Base-by-base conservation (phyloP, 1,140 invertebrate species). In the Mamestra configurata region DNA sequence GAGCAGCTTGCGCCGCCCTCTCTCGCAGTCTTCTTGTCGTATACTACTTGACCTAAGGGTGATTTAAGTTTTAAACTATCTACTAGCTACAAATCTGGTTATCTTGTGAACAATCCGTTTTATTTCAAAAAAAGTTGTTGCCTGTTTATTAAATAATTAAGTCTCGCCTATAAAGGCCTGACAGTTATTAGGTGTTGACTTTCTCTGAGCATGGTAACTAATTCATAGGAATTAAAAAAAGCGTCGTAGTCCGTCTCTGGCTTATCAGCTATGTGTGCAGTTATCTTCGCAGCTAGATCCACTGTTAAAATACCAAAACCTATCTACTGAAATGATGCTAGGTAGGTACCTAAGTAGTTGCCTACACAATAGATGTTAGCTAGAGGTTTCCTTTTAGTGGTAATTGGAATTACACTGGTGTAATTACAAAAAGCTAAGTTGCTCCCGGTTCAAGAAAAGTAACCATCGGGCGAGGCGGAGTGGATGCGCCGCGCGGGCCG, bases 401-500 rank as follows among this genome's bases (percentile, higher is more conserved):
- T 20, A 66, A 11, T 24, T 11, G n/a, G 1, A 46, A 68, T 11
- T n/a, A 71, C 15, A 71, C 24, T 8, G 11, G 35, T 8, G 7
- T 53, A 77, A 18, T n/a, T n/a, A n/a, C n/a, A n/a, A 77, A 77
- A 49, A 49, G 1, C 68, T 22, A 79, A 46, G 53, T 59, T 72
- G 22, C 8, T 40, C 31, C 22, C n/a, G 35, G 51, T 77, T 78
- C 35, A 77, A 82, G 75, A 68, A 82, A 70, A 59, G 40, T 76
- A 75, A 79, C 46, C 43, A 31, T 76, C 84, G 79, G 49, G 53
- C 53, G 78, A 61, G 57, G 78, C 11, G 53, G 24, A 79, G 68
- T 84, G 77, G 55, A 77, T 79, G 82, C 57, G 35, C 40, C 51
- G 57, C 51, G 79, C 77, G 71, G 31, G 79, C 22, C 53, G 75